Evolutionary conservation across 2,113 vertebrate genomes (phyloP), one percentile per base, ranked within the genome.

Genomic region (Calonectris borealis): DNA sequence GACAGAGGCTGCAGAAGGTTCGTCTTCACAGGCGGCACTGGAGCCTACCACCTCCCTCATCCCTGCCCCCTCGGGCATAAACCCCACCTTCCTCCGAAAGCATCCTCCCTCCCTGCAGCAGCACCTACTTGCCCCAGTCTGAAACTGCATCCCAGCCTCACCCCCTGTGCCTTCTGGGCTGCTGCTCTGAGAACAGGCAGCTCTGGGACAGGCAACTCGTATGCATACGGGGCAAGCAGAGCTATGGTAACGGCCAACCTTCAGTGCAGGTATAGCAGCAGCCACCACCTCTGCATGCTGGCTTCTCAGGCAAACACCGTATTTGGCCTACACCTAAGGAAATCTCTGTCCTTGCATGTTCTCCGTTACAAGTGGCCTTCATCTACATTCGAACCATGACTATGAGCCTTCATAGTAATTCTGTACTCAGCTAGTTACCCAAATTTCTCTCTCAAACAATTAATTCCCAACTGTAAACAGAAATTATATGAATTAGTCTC

Each of bases 151-250:
- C 18, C n/a, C 44, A 86, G 14, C n/a, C 65, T 75, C 55, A 60
- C 4, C 0, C 9, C 4, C 21, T 5, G 10, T 6, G 38, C 54
- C 31, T 58, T 36, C 66, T 32, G 51, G 60, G 46, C 22, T 70
- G 57, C 62, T 83, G 76, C 20, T 57, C 44, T 7, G n/a, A 14
- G n/a, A 86, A 40, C 10, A 34, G n/a, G 61, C 7, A 4, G 61
- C 80, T 66, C 57, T 49, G 36, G 61, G 36, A 54, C 24, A 38
- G 26, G 9, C 22, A 27, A 42, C 36, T 25, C 16, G 0, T 48
- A 32, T 0, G 18, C 34, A 48, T 0, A 25, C 0, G 0, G 15
- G 27, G 13, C 52, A 79, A 60, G 34, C 31, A 89, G 57, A 83
- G 15, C 31, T n/a, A 12, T 4, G 26, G 26, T 29, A 44, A 48